Evolutionary conservation across 35 echinoderm and acorn worm species (phyloP).

Genomic region (Lytechinus pictus): DNA sequence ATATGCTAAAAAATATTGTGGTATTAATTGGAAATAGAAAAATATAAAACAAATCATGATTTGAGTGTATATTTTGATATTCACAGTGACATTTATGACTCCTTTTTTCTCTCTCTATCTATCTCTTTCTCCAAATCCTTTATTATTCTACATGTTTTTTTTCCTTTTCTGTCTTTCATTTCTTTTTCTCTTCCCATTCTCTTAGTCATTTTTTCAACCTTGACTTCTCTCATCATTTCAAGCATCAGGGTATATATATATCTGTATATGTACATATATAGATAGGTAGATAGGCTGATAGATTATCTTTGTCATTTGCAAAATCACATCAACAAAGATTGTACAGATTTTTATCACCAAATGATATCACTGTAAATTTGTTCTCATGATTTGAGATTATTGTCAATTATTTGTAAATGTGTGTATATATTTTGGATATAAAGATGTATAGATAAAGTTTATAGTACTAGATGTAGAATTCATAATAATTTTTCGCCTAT

Average conservation of each 20-base stretch:
- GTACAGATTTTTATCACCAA: not conserved
- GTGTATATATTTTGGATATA: slow-evolving; percentile 14
- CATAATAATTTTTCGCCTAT: not conserved
- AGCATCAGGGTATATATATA: not conserved
- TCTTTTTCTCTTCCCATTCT: not conserved
- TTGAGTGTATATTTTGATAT: not conserved
- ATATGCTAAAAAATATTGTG: not conserved
- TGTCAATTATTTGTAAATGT: slow-evolving; percentile 9
- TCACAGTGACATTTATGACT: not conserved
- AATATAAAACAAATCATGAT: too few species aligned
- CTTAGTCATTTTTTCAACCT: not conserved
- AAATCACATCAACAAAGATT: not conserved
- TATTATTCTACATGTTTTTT: not conserved
- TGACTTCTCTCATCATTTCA: not conserved
- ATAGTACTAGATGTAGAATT: not conserved
- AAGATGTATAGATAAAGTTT: slow-evolving; percentile 5
- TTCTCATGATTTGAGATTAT: not conserved
- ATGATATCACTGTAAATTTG: not conserved
- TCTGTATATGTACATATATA: too few species aligned
- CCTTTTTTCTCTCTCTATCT: not conserved
- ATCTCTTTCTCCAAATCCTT: not conserved
- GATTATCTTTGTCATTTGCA: not conserved
- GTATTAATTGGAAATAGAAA: too few species aligned
- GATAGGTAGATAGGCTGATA: too few species aligned
- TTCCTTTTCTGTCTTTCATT: not conserved